These are phyloP conservation scores for Oncorhynchus kisutch DNA, from an alignment of 2,113 vertebrate genomes.

Conservation along the genomic window DNA sequence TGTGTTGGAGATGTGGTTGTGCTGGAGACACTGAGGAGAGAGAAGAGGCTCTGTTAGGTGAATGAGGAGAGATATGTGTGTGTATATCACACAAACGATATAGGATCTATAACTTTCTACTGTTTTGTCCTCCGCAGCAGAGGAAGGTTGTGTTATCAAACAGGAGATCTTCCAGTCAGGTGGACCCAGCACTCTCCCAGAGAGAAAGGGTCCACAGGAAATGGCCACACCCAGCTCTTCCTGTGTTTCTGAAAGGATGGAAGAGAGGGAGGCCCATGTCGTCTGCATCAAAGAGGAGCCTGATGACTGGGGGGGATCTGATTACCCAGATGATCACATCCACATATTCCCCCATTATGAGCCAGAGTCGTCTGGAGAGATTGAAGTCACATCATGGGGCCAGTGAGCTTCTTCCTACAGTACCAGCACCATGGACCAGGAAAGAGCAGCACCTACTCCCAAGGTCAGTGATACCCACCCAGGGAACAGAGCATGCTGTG, in stretches of 20 bases:
- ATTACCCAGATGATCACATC: too few relatives aligned
- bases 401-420: slow-evolving; percentile 1
- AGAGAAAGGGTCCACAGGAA: too few relatives aligned
- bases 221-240: too few relatives aligned
- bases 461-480: slow-evolving; percentile 16
- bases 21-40: slow-evolving; percentile 4
- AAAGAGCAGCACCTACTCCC: neutral
- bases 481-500: slow-evolving; percentile 22
- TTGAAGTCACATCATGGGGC: neutral
- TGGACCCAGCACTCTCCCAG: neutral
- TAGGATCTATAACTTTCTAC: neutral
- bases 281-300: too few relatives aligned
- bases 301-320: too few relatives aligned
- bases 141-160: neutral
- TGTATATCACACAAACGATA: neutral
- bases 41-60: neutral
- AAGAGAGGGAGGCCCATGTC: neutral
- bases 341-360: too few relatives aligned
- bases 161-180: slow-evolving; percentile 16
- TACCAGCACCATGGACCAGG: slow-evolving; percentile 5
- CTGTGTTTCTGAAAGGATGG: too few relatives aligned
- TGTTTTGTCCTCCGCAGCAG: neutral
- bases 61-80: too few relatives aligned
- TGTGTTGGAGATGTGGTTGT: slow-evolving; percentile 32
- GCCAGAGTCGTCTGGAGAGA: neutral